Evolutionary conservation across 2,113 vertebrate genomes (phyloP), one percentile per base, ranked within the genome.

Genomic region (Trematocara stigmaticum): DNA sequence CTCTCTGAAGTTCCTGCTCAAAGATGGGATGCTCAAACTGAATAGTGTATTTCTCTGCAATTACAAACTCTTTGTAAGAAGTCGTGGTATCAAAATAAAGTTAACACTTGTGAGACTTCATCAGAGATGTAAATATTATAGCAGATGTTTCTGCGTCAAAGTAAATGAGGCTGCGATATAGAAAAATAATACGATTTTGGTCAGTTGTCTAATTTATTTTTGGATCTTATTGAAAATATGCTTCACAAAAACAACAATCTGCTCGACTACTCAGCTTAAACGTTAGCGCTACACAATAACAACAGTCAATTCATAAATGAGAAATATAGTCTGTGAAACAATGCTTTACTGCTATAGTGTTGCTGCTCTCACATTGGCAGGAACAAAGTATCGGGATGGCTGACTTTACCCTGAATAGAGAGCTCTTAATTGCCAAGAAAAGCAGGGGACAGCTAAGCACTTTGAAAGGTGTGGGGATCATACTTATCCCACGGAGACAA

Each of bases 401-500:
- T 26, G 23, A 26, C 11, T 5, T 56, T 56, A 26, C 53, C 0
- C 11, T 3, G 53, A 56, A 1, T 56, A 7, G 53, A 56, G 23
- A 26, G 11, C 53, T 56, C 53, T 56, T 5, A 56, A 26, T 26
- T 56, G 23, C 53, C 2, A 2, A 56, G 23, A 56, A 56, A 56
- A 13, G 23, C 6, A 56, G 53, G 53, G 34, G 11, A 56, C 53
- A 3, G 53, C 0, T 56, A 56, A 56, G 6, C 0, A 26, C 4
- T 0, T 56, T 56, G 53, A 56, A 26, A 12, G 10, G 53, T 56
- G 53, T 55, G 53, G 53, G 53, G 53, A 26, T 55, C 20, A 55
- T 26, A 7, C 53, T 13, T 55, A 55, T 55, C 52, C 52, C 52
- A 55, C 0, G 0, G 52, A 23, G 0, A 53, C 1, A 53, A 53